Conservation (phyloP, 2,888 invertebrate species). For the Noctua janthe region DNA sequence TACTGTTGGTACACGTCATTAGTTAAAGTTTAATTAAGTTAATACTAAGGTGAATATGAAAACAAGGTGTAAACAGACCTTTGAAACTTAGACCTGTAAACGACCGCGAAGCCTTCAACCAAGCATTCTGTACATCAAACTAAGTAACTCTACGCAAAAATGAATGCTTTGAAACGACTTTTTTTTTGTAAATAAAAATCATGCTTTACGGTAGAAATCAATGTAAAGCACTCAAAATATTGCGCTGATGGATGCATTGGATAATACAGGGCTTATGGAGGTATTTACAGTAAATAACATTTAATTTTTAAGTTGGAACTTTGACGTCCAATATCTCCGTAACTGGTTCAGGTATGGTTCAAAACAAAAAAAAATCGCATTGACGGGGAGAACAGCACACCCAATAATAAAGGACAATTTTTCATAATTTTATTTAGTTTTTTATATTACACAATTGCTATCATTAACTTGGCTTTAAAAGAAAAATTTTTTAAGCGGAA, state of each 20-base stretch:
- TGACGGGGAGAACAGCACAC: no score
- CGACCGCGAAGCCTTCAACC: background rate
- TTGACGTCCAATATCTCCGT: no score
- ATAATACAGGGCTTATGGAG: background rate
- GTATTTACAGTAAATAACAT: background rate
- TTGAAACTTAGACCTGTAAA: no score
- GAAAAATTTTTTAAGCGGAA: background rate
- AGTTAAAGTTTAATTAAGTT: constrained; percentile 71
- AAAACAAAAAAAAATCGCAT: background rate
- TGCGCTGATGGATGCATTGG: background rate
- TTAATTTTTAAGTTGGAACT: no score
- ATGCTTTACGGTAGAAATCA: background rate
- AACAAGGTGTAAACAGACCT: background rate
- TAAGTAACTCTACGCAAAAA: background rate
- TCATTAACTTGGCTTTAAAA: background rate
- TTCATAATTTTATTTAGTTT: background rate
- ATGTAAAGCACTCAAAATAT: background rate
- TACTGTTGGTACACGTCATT: constrained; percentile 51
- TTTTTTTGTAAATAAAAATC: background rate
- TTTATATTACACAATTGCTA: background rate
- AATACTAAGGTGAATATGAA: constrained; percentile 3
- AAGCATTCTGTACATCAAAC: background rate
- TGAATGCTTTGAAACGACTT: background rate
- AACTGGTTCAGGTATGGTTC: background rate
- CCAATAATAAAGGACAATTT: background rate